A percentile compares a stretch with the other conserved stretches of the same genome.
phyloP scores from a whole-genome alignment of 2,797 vertebrate genomes.

The Rhyacichthys aspro region DNA sequence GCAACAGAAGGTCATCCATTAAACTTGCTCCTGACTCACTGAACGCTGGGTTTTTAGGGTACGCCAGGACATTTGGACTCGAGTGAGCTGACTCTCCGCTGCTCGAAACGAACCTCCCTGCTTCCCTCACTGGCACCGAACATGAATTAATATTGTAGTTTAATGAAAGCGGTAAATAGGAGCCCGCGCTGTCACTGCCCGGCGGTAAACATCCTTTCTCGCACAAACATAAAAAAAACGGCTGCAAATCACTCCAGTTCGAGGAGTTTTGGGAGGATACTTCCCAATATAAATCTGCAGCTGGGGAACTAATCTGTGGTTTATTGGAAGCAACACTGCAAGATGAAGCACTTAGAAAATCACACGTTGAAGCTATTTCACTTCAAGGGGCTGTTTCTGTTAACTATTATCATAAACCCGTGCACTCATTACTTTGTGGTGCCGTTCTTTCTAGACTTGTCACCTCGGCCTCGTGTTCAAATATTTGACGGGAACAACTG shows the following conservation, averaged over 20 bases:
- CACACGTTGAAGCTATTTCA: constrained; percentile 4
- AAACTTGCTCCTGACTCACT: not conserved
- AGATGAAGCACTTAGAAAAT: constrained; percentile 5
- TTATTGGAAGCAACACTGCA: constrained; percentile 7
- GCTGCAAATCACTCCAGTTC: not conserved
- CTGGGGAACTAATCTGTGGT: constrained; percentile 4
- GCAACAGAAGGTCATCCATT: not conserved
- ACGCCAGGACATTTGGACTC: too few species aligned
- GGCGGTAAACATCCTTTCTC: not conserved
- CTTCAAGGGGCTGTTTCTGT: not conserved
- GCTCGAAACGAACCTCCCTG: not conserved
- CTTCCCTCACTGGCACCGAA: not conserved
- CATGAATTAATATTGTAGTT: not conserved
- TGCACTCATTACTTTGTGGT: not conserved
- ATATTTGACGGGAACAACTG: not conserved
- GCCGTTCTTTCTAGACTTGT: constrained; percentile 1
- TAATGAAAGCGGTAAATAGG: constrained; percentile 1
- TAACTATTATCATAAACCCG: constrained; percentile 5
- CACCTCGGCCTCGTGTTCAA: not conserved
- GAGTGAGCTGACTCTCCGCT: not conserved
- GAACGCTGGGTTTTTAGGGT: too few species aligned
- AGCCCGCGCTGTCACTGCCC: not conserved
- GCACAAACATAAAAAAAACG: too few species aligned
- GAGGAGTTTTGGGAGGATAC: not conserved
- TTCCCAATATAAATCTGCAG: not conserved